phyloP scores from a whole-genome alignment of 2,797 vertebrate species.

The Merluccius polli region DNA sequence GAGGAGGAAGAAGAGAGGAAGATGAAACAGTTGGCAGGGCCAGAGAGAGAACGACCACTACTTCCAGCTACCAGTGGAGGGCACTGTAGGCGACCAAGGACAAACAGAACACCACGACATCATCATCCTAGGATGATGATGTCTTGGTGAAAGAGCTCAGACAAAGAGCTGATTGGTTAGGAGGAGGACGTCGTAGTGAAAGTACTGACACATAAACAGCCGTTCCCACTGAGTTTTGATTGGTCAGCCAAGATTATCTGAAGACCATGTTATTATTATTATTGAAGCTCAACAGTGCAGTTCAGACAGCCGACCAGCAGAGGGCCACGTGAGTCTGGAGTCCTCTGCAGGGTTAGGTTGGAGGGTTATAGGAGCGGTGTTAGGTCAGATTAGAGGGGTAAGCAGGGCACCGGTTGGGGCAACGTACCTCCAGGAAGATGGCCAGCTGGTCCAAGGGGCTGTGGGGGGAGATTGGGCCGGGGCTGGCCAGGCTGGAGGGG shows the following conservation, averaged over 20 bases:
- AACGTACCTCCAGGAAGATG: slow-evolving; percentile 72
- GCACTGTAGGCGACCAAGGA: not conserved
- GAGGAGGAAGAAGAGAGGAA: not conserved
- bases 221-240: not conserved
- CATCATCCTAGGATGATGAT: not conserved
- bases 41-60: slow-evolving; percentile 7
- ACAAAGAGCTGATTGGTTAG: not conserved
- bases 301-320: not conserved
- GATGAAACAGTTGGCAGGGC: not conserved
- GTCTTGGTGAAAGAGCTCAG: not conserved
- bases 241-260: not conserved
- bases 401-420: not conserved
- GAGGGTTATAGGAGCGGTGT: not conserved
- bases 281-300: not conserved
- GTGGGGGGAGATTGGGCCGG: slow-evolving; percentile 92
- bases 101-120: not conserved
- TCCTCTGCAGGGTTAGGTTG: not conserved
- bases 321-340: not conserved
- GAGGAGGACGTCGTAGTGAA: not conserved
- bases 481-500: slow-evolving; percentile 77
- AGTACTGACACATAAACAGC: not conserved
- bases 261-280: not conserved
- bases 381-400: not conserved
- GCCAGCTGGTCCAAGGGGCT: slow-evolving; percentile 66
- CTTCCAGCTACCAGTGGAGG: slow-evolving; percentile 33